A percentile compares a stretch with the other conserved stretches of the same genome.
Evolutionary conservation across 2,113 vertebrate species (phyloP).

Genomic region (Maccullochella peelii): DNA sequence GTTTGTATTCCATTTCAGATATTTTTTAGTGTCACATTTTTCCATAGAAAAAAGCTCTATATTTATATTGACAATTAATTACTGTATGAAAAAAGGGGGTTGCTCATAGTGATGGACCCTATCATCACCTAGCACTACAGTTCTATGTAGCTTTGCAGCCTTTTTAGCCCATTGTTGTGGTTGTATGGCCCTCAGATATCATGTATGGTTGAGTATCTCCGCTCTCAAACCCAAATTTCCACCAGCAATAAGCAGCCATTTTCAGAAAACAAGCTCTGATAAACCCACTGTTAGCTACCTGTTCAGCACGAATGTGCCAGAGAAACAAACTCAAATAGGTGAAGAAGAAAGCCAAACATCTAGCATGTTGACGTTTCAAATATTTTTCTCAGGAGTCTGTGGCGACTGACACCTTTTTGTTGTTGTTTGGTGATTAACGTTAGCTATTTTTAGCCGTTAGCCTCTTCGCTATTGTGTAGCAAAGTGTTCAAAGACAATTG

Average conservation of each 20-base stretch:
- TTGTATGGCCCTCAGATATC: not conserved
- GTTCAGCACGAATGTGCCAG: not conserved
- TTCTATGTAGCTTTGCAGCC: not conserved
- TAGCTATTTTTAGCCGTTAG: too few relatives aligned
- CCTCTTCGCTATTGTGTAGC: too few relatives aligned
- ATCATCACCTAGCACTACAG: not conserved
- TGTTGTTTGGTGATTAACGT: too few relatives aligned
- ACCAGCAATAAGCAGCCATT: not conserved
- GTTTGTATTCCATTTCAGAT: not conserved
- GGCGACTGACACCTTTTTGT: too few relatives aligned
- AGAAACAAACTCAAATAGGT: not conserved
- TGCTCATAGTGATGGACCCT: not conserved
- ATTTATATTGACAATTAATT: not conserved
- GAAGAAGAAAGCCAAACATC: not conserved
- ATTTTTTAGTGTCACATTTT: not conserved
- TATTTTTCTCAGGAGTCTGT: not conserved
- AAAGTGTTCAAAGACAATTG: too few relatives aligned
- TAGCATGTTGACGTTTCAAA: not conserved
- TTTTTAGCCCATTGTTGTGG: not conserved
- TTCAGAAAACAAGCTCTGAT: not conserved
- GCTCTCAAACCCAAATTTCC: constrained; percentile 9
- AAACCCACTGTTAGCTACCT: not conserved
- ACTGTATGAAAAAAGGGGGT: not conserved
- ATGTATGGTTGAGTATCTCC: not conserved
- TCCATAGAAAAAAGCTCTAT: not conserved